phyloP scores from a whole-genome alignment of 2,797 vertebrate genomes.

The Helostoma temminkii region DNA sequence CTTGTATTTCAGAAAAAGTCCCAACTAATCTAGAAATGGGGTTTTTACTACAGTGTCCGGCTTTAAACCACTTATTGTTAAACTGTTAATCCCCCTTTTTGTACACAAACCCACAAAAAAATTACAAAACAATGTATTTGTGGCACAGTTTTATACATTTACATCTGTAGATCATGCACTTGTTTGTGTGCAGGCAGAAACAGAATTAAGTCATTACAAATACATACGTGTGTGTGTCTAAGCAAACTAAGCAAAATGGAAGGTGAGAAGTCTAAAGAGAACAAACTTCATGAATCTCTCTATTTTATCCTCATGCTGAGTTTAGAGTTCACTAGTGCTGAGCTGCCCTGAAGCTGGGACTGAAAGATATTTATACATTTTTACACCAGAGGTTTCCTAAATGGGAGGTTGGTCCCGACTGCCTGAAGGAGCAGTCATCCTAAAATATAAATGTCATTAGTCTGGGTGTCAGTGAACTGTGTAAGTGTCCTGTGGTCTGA shows the following conservation, averaged over 20 bases:
- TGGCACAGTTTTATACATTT: no score
- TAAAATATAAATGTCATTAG: conserved; percentile 41
- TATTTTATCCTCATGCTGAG: conserved; percentile 1
- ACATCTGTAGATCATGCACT: no score
- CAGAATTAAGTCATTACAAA: no score
- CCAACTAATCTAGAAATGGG: no score
- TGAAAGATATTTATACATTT: conserved; percentile 10
- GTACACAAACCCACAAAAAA: no score
- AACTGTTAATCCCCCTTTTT: no score
- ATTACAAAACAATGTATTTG: no score
- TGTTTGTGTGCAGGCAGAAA: no score
- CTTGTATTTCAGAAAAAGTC: no score
- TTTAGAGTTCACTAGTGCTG: not conserved
- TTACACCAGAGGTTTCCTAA: conserved; percentile 1
- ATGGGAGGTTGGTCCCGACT: not conserved
- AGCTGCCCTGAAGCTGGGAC: conserved; percentile 4
- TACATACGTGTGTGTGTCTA: no score
- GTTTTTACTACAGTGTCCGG: no score
- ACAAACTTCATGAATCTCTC: conserved; percentile 16
- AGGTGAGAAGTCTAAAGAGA: not conserved
- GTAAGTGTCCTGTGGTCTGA: conserved; percentile 24
- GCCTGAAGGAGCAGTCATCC: conserved; percentile 18
- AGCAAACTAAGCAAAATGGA: not conserved
- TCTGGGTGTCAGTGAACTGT: conserved; percentile 35
- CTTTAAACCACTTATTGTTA: no score